A percentile compares a stretch with the other conserved stretches of the same genome.
phyloP scores from a whole-genome alignment of 2,888 invertebrate species.

The Conops quadrifasciatus region DNA sequence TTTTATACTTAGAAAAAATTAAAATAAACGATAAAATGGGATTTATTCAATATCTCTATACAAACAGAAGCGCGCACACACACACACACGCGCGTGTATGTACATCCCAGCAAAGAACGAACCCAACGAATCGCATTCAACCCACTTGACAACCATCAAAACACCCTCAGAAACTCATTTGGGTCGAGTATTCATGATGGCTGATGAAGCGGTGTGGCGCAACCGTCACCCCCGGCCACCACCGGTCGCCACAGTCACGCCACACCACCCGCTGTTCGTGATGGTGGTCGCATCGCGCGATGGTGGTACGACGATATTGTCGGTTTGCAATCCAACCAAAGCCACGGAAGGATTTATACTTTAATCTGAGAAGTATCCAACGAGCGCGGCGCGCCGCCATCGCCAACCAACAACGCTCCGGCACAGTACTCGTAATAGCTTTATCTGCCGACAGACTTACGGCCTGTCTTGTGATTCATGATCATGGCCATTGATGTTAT shows the following conservation, averaged over 20 bases:
- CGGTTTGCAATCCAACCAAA: slow-evolving; percentile 24
- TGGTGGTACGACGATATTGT: neutral
- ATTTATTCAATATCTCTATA: slow-evolving; percentile 61
- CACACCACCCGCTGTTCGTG: slow-evolving; percentile 25
- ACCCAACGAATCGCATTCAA: slow-evolving; percentile 19
- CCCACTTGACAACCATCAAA: slow-evolving; percentile 26
- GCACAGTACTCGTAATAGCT: slow-evolving; percentile 56
- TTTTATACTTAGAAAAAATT: slow-evolving; percentile 60
- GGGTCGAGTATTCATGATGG: slow-evolving; percentile 59
- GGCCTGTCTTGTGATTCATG: slow-evolving; percentile 61
- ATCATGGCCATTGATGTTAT: slow-evolving; percentile 41
- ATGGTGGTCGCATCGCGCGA: slow-evolving; percentile 3
- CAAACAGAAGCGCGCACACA: slow-evolving; percentile 50
- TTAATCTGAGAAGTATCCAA: slow-evolving; percentile 48
- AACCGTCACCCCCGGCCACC: slow-evolving; percentile 36
- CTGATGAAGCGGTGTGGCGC: slow-evolving; percentile 42
- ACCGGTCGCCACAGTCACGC: slow-evolving; percentile 12
- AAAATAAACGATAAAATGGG: slow-evolving; percentile 60
- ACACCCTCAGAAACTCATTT: slow-evolving; percentile 47
- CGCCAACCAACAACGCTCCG: slow-evolving; percentile 5
- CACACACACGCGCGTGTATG: slow-evolving; percentile 30
- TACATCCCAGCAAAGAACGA: slow-evolving; percentile 39
- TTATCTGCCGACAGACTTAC: slow-evolving; percentile 64
- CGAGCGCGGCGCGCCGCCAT: neutral
- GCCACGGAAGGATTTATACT: slow-evolving; percentile 44